Conservation (phyloP, 2,113 vertebrate species). For the Raphicerus campestris region DNA sequence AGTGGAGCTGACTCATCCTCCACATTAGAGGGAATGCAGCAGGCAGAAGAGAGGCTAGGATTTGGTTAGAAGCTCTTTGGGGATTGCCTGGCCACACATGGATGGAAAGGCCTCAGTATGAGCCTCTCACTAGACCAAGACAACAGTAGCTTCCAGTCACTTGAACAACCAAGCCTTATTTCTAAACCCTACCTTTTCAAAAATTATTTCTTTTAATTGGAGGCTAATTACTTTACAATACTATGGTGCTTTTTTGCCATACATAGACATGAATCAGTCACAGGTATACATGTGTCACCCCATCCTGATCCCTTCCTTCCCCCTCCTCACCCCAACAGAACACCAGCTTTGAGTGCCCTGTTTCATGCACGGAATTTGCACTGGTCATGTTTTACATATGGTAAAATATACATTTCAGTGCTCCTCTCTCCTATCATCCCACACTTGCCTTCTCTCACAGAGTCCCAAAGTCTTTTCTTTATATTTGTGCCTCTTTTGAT, state of each 20-base stretch:
- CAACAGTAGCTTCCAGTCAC: not conserved
- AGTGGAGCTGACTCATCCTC: too few species aligned
- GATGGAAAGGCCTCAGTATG: not conserved
- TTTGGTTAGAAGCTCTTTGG: not conserved
- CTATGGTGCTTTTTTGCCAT: not conserved
- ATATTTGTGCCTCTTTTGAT: not conserved
- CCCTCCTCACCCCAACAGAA: not conserved
- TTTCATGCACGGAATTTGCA: not conserved
- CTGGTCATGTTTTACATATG: not conserved
- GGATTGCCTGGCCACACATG: not conserved
- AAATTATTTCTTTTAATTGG: not conserved
- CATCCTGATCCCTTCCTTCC: not conserved
- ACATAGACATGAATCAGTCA: not conserved
- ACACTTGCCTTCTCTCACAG: not conserved
- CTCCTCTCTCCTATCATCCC: not conserved
- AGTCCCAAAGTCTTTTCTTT: not conserved
- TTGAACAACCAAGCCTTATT: not conserved
- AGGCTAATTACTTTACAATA: not conserved
- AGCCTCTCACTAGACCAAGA: not conserved
- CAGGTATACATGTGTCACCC: not conserved
- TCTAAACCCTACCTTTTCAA: not conserved
- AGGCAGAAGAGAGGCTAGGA: not conserved
- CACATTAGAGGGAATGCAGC: rapidly evolving
- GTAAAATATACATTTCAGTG: not conserved
- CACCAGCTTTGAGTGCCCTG: not conserved